Evolutionary conservation across 1,140 invertebrate species (phyloP), one percentile per base, ranked within the genome.

Genomic region (Drosophila athabasca): DNA sequence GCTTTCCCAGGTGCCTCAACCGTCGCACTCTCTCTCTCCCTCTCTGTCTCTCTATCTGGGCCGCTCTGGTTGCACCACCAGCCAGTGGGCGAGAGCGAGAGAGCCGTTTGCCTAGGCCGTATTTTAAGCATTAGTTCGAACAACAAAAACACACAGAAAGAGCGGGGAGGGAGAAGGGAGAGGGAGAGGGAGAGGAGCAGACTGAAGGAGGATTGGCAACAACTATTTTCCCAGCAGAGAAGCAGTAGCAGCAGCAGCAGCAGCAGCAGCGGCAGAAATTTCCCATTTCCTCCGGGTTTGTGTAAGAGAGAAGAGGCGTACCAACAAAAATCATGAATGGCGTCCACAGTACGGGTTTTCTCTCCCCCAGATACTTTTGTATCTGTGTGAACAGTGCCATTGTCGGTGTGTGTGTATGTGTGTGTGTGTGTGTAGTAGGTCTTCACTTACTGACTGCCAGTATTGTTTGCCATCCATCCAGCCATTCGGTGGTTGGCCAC

Each of bases 51-150:
- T 19, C n/a, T 52, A 13, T 52, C 11, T 29, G 4, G 11, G 26
- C 13, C 49, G 49, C 49, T 29, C 11, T 26, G 24, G 4, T 26
- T 26, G 24, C n/a, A 5, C 13, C 17, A 3, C 3, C 24, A 22
- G 50, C 11, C 17, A 15, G 15, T 22, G 39, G 24, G 17, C 35
- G 41, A 1, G 43, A 46, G 9, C 11, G 2, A 13, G 29, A 1
- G 17, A 41, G 17, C 3, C 50, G 29, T 52, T 19, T 26, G 64
- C 46, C 67, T 88, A 88, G 83, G 83, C 83, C 79, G 83, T 77
- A 87, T 87, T 87, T 87, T 88, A 88, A 87, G 83, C 83, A 87
- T 87, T 87, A 87, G 83, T 88, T 87, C 83, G 71, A 87, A 87
- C 83, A 87, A 88, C 84, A 87, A 79, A 88, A 87, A 87, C 84